These are phyloP conservation scores for Lasioglossum marginatum DNA, from an alignment of 2,888 invertebrate species.

Conservation along the genomic window DNA sequence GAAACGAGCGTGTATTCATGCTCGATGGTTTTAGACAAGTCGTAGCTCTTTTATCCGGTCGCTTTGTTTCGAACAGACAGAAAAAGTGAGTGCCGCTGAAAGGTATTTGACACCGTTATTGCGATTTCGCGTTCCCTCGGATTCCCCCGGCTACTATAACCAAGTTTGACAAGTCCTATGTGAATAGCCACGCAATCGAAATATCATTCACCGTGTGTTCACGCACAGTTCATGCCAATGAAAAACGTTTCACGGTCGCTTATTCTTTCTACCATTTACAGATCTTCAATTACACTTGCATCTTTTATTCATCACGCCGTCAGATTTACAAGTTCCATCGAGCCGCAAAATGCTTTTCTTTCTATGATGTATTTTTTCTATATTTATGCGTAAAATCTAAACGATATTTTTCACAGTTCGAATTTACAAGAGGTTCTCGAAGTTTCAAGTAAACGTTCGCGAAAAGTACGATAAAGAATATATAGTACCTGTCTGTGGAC, in stretches of 20 bases:
- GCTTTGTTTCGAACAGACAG: constrained; percentile 42
- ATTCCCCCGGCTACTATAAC: constrained; percentile 72
- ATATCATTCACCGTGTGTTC: constrained; percentile 1
- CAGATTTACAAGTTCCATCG: not conserved
- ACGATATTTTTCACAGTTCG: not conserved
- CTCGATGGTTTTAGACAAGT: constrained; percentile 53
- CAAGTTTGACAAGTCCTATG: constrained; percentile 69
- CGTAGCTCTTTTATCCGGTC: constrained; percentile 26
- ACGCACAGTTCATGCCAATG: not conserved
- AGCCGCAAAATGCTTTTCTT: not conserved
- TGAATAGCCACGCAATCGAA: constrained; percentile 24
- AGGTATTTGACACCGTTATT: constrained; percentile 12
- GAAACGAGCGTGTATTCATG: constrained; percentile 33
- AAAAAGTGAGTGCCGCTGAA: constrained; percentile 46
- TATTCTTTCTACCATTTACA: not conserved
- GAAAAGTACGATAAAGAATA: not conserved
- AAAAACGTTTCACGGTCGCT: not conserved
- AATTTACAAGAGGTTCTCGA: not conserved
- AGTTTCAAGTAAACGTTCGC: not conserved
- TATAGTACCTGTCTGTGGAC: not conserved
- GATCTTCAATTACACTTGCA: not conserved
- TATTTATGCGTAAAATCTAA: not conserved
- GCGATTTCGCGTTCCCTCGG: not conserved
- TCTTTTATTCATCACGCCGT: not conserved
- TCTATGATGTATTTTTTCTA: not conserved